These are phyloP conservation scores for Vireo griseus DNA, from an alignment of 2,797 vertebrate genomes.

Conservation along the genomic window DNA sequence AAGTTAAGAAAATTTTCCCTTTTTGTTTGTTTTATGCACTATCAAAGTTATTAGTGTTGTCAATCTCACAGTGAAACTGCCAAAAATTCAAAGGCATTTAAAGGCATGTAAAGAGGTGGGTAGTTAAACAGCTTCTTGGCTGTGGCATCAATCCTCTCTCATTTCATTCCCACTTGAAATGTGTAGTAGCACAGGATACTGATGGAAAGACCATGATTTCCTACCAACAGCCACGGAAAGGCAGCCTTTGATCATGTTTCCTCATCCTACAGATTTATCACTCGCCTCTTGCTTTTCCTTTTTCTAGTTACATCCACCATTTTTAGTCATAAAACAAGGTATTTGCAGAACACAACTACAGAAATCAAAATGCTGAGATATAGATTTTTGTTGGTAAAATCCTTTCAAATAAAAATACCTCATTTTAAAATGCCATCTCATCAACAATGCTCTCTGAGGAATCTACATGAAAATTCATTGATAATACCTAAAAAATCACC, in stretches of 20 bases:
- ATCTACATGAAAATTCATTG: not conserved
- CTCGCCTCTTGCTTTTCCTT: not conserved
- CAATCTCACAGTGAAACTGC: not conserved
- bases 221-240: not conserved
- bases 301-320: not conserved
- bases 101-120: not conserved
- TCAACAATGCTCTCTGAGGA: not conserved
- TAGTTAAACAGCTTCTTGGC: not conserved
- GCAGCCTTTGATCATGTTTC: not conserved
- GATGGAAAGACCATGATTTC: not conserved
- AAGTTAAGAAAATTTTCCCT: not conserved
- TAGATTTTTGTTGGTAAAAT: not conserved
- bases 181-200: not conserved
- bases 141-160: not conserved
- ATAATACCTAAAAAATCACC: not conserved
- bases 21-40: not conserved
- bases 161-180: not conserved
- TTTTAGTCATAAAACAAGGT: not conserved
- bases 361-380: not conserved
- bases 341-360: not conserved
- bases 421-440: not conserved
- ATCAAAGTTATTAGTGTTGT: not conserved
- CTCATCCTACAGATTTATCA: not conserved
- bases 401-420: not conserved
- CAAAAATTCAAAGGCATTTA: not conserved